Conservation (phyloP, 2,888 invertebrate genomes). For the Melinaea marsaeus region DNA sequence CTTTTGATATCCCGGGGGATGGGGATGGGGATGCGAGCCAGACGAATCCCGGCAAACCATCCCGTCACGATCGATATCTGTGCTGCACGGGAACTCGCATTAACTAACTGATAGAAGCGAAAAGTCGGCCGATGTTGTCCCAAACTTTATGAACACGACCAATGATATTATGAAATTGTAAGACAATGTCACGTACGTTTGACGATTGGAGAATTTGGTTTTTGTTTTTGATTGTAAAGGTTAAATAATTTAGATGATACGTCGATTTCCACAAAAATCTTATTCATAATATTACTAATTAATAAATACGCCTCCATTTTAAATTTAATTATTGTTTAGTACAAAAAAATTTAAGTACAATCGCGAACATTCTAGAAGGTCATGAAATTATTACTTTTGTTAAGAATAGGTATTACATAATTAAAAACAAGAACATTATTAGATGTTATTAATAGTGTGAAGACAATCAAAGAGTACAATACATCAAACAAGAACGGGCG, state of each 20-base stretch:
- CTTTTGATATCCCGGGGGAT: constrained; percentile 49
- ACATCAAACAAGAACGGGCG: constrained; percentile 46
- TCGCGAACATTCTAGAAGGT: too few relatives aligned
- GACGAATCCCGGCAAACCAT: constrained; percentile 72
- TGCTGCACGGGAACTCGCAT: constrained; percentile 69
- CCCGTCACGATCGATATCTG: constrained; percentile 73
- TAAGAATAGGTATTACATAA: background rate
- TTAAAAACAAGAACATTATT: background rate
- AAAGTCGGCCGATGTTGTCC: constrained; percentile 72
- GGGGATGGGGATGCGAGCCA: constrained; percentile 60
- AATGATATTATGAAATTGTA: too few relatives aligned
- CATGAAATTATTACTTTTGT: too few relatives aligned
- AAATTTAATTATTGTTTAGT: background rate
- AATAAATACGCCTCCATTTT: background rate
- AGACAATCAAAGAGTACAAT: constrained; percentile 33
- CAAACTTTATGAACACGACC: constrained; percentile 53
- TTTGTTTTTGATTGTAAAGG: too few relatives aligned
- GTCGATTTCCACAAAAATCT: too few relatives aligned
- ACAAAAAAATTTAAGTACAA: too few relatives aligned
- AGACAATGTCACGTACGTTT: too few relatives aligned
- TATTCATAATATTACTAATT: background rate
- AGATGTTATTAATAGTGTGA: constrained; percentile 12
- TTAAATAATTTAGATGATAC: too few relatives aligned
- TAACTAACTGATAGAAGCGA: constrained; percentile 69
- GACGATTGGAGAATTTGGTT: too few relatives aligned